Evolutionary conservation across 2,888 invertebrate species (phyloP).

Genomic region (Synergus laeviventris): DNA sequence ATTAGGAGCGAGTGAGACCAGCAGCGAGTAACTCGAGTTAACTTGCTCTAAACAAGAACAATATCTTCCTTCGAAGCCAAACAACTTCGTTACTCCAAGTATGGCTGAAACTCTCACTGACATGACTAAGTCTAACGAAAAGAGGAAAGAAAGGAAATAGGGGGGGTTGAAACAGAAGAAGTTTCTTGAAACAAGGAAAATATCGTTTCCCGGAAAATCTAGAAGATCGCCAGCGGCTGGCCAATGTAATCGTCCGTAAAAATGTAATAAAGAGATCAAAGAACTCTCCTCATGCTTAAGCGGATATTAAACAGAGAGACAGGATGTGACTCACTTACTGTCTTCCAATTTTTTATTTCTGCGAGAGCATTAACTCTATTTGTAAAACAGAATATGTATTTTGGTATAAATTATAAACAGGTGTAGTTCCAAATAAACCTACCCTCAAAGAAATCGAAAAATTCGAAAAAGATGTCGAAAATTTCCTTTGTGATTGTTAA

Average conservation of each 20-base stretch:
- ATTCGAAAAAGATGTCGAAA: too few relatives aligned
- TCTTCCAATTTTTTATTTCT: slow-evolving; percentile 14
- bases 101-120: slow-evolving; percentile 43
- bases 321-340: slow-evolving; percentile 38
- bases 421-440: too few relatives aligned
- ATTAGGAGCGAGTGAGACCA: slow-evolving; percentile 66
- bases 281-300: slow-evolving; percentile 28
- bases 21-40: slow-evolving; percentile 63
- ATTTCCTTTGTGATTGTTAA: too few relatives aligned
- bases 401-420: too few relatives aligned
- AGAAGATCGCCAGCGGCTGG: slow-evolving; percentile 68
- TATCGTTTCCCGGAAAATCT: slow-evolving; percentile 51
- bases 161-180: slow-evolving; percentile 48
- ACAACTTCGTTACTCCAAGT: slow-evolving; percentile 62
- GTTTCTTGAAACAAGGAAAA: slow-evolving; percentile 44
- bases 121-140: slow-evolving; percentile 19
- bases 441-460: too few relatives aligned
- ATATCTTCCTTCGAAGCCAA: slow-evolving; percentile 64
- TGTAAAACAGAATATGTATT: not conserved
- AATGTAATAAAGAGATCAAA: slow-evolving; percentile 74
- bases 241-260: slow-evolving; percentile 73
- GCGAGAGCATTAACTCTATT: not conserved
- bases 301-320: slow-evolving; percentile 41
- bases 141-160: slow-evolving; percentile 47
- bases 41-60: slow-evolving; percentile 72